Evolutionary conservation across 2,888 invertebrate species (phyloP).

Genomic region (Campopleginae sp.): DNA sequence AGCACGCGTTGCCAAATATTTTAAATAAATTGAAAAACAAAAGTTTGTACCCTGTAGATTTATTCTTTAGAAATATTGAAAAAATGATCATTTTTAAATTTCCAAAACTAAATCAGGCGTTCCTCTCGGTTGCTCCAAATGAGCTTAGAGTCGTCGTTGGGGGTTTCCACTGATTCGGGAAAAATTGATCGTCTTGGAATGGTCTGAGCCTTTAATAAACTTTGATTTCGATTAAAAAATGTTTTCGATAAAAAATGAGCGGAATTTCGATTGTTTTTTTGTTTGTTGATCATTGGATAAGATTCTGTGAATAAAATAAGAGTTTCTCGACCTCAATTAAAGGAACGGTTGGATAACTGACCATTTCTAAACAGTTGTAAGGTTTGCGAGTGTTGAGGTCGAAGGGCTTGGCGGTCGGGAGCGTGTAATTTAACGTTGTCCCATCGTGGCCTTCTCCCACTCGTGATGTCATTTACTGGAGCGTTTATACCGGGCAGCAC

Average conservation of each 20-base stretch:
- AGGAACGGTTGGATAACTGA: conserved; percentile 27
- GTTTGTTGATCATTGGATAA: background rate
- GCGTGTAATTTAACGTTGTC: conserved; percentile 66
- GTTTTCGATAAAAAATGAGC: background rate
- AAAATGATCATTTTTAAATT: too few species aligned
- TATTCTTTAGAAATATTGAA: too few species aligned
- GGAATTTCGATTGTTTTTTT: too few species aligned
- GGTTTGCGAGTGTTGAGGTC: conserved; percentile 44
- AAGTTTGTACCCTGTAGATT: too few species aligned
- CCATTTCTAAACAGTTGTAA: background rate
- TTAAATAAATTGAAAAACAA: background rate
- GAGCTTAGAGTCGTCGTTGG: too few species aligned
- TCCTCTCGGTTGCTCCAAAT: too few species aligned
- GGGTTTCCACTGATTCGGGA: too few species aligned
- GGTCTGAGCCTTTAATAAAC: background rate
- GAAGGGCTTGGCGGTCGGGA: conserved; percentile 52
- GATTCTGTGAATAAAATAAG: background rate
- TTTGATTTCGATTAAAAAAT: background rate
- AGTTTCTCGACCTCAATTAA: background rate
- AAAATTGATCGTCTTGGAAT: background rate
- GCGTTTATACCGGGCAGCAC: conserved; percentile 50
- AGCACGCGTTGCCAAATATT: background rate
- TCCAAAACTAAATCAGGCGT: too few species aligned
- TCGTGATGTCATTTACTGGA: conserved; percentile 64
- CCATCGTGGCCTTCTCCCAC: conserved; percentile 30